A percentile compares a stretch with the other conserved stretches of the same genome.
phyloP scores from a whole-genome alignment of 2,888 invertebrate genomes.

The Bimastos eiseni region DNA sequence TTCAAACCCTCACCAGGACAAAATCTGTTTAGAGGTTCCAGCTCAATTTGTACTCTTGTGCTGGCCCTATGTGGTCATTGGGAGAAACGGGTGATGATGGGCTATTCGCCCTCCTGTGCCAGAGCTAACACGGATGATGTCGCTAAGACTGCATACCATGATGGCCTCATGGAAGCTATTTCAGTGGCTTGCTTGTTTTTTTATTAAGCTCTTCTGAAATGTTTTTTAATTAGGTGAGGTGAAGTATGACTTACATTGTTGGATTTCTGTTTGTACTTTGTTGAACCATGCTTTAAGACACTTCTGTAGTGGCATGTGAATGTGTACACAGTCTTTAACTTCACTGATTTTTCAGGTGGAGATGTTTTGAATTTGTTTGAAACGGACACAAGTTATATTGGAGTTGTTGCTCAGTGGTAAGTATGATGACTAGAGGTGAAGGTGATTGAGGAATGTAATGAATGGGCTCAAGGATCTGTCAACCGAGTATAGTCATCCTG shows the following conservation, averaged over 20 bases:
- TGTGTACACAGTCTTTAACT: neutral
- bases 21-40: no score
- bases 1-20: no score
- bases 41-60: no score
- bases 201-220: neutral
- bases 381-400: slow-evolving; percentile 47
- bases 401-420: slow-evolving; percentile 49
- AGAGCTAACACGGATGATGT: no score
- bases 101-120: no score
- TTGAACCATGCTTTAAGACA: neutral
- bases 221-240: neutral
- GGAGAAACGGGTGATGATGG: no score
- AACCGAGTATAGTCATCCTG: neutral
- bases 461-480: neutral
- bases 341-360: slow-evolving; percentile 46
- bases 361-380: slow-evolving; percentile 51
- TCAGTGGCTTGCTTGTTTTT: no score
- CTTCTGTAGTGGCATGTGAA: neutral
- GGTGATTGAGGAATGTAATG: neutral
- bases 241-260: neutral
- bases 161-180: no score
- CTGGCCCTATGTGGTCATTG: no score
- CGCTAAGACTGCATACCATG: no score
- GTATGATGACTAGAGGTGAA: neutral
- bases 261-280: neutral